Percentiles rank a stretch among this genome's conserved stretches.
Evolutionary conservation across 2,888 invertebrate genomes (phyloP).

Genomic region (Erebia aethiops): DNA sequence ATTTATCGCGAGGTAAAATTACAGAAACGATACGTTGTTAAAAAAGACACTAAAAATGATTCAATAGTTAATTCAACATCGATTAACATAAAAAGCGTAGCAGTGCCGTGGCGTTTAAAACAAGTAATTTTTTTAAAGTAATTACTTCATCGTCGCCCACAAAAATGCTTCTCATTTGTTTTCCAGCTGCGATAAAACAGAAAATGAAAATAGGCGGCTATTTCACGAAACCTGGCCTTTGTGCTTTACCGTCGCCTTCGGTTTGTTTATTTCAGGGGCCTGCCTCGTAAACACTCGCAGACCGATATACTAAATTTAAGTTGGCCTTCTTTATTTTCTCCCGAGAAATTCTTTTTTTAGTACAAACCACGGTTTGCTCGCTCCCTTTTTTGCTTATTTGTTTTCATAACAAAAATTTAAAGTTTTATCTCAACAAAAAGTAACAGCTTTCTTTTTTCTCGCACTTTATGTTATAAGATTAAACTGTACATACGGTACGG

Average conservation of each 20-base stretch:
- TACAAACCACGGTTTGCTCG: conserved; percentile 44
- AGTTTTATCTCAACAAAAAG: conserved; percentile 7
- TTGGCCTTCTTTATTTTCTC: conserved; percentile 69
- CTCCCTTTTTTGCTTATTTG: conserved; percentile 28
- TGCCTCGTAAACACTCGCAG: conserved; percentile 76
- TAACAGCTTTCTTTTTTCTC: neutral
- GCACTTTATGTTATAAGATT: neutral
- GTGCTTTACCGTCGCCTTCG: conserved; percentile 63
- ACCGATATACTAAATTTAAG: conserved; percentile 75
- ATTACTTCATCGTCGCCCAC: conserved; percentile 37
- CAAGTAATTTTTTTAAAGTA: conserved; percentile 29
- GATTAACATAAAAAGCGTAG: conserved; percentile 16
- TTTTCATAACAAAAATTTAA: conserved; percentile 5
- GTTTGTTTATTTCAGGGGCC: conserved; percentile 76
- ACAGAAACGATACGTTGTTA: neutral
- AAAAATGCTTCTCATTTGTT: conserved; percentile 53
- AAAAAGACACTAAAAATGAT: neutral
- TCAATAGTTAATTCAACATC: conserved; percentile 22
- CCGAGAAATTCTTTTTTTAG: conserved; percentile 58
- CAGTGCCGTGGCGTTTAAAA: conserved; percentile 25
- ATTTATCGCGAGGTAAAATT: neutral
- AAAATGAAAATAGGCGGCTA: conserved; percentile 57
- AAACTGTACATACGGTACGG: neutral
- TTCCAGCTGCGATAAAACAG: conserved; percentile 62
- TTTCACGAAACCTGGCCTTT: conserved; percentile 69